Percentiles rank a stretch among this genome's conserved stretches.
Evolutionary conservation across 2,888 invertebrate genomes (phyloP).

Genomic region (Syrista parreyssii): DNA sequence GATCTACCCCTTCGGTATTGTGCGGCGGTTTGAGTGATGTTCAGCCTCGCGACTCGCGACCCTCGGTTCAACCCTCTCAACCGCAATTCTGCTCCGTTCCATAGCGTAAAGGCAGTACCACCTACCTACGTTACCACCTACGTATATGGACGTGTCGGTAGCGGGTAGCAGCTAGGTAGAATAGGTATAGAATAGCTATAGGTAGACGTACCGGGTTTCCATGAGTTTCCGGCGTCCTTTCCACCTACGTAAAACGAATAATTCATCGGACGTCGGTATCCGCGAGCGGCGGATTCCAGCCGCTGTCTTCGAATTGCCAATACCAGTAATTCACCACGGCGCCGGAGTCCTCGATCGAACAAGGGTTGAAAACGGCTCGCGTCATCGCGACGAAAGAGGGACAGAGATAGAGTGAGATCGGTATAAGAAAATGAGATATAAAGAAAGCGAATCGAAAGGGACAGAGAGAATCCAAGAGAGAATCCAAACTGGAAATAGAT

Average conservation of each 20-base stretch:
- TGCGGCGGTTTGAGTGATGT: conserved; percentile 48
- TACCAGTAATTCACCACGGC: not conserved
- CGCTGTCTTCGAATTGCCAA: not conserved
- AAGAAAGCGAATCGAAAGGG: no score
- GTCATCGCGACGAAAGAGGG: not conserved
- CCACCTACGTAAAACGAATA: not conserved
- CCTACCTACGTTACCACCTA: not conserved
- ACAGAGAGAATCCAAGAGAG: no score
- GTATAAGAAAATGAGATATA: no score
- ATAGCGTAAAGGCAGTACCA: not conserved
- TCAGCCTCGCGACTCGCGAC: conserved; percentile 39
- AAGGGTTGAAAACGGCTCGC: not conserved
- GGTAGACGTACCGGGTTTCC: not conserved
- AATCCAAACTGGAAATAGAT: no score
- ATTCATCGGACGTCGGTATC: not conserved
- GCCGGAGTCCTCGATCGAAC: not conserved
- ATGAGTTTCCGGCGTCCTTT: not conserved
- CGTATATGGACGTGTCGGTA: no score
- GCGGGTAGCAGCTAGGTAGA: no score
- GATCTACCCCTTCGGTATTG: conserved; percentile 17
- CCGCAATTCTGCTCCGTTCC: conserved; percentile 34
- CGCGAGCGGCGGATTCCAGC: no score
- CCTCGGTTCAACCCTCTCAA: conserved; percentile 44
- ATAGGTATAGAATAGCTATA: no score
- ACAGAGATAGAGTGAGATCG: no score